A percentile compares a stretch with the other conserved stretches of the same genome.
These are phyloP conservation scores for Sphinx pinastri DNA, from an alignment of 2,888 invertebrate genomes.

Conservation along the genomic window DNA sequence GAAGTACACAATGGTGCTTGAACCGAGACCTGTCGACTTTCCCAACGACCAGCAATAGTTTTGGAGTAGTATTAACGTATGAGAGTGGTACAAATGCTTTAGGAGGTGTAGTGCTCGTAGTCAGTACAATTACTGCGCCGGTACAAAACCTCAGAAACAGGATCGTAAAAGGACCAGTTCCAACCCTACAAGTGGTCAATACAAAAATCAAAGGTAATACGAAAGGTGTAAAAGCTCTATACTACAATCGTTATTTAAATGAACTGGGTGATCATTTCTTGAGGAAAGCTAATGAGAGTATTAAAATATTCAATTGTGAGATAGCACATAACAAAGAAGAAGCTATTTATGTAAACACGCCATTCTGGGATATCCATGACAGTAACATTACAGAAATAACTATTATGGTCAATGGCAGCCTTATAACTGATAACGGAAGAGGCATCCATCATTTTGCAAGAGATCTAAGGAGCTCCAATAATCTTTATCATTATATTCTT, in stretches of 20 bases:
- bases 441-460: constrained; percentile 95
- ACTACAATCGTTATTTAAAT: constrained; percentile 94
- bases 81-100: constrained; percentile 90
- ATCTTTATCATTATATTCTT: constrained; percentile 97
- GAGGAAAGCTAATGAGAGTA: constrained; percentile 93
- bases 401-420: constrained; percentile 93
- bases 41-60: constrained; percentile 94
- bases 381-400: constrained; percentile 96
- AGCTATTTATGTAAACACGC: constrained; percentile 92
- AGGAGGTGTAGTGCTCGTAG: constrained; percentile 91
- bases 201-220: constrained; percentile 92
- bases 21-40: constrained; percentile 94
- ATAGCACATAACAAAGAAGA: constrained; percentile 91
- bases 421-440: constrained; percentile 93
- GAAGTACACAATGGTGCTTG: constrained; percentile 89
- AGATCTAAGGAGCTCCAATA: constrained; percentile 97
- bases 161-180: constrained; percentile 91
- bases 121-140: constrained; percentile 89
- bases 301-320: constrained; percentile 91
- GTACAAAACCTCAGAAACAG: constrained; percentile 88
- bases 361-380: constrained; percentile 92
- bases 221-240: constrained; percentile 91
- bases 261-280: constrained; percentile 94
- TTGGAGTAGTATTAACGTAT: constrained; percentile 91
- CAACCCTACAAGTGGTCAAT: constrained; percentile 88